Percentiles rank a stretch among this genome's conserved stretches.
Conservation (phyloP, 2,888 invertebrate species). For the Seira ritae region DNA sequence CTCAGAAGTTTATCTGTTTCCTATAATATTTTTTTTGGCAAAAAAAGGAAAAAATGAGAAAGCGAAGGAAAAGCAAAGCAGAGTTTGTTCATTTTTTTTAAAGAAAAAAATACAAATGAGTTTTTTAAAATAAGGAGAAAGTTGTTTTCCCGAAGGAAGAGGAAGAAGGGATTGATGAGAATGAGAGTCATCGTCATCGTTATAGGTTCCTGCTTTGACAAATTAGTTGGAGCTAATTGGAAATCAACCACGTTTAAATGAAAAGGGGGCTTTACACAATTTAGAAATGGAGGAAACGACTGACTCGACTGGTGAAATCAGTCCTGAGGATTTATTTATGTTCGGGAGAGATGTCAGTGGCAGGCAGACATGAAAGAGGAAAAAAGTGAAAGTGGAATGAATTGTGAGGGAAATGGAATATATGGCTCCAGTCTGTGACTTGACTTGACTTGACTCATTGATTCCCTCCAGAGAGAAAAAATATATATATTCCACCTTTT, state of each 20-base stretch:
- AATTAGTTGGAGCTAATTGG: slow-evolving; percentile 58
- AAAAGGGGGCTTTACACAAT: background rate
- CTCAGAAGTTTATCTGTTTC: background rate
- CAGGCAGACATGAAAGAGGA: slow-evolving; percentile 19
- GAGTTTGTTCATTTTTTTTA: background rate
- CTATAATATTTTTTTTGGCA: background rate
- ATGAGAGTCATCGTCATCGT: background rate
- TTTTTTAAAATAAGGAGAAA: background rate
- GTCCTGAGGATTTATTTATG: background rate
- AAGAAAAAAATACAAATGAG: background rate
- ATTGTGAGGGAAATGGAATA: too few relatives aligned
- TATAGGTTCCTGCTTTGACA: slow-evolving; percentile 41
- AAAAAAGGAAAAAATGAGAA: background rate
- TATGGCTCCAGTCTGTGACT: too few relatives aligned
- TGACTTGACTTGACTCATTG: slow-evolving; percentile 21
- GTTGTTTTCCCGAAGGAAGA: background rate
- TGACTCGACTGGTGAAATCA: slow-evolving; percentile 6
- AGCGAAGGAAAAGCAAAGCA: background rate
- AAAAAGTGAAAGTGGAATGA: background rate
- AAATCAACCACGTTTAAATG: slow-evolving; percentile 18
- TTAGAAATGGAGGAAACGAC: slow-evolving; percentile 2
- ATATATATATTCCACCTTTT: background rate
- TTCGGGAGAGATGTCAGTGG: slow-evolving; percentile 14
- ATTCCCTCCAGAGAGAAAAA: slow-evolving; percentile 9
- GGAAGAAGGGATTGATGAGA: background rate